Evolutionary conservation across 1,140 invertebrate species (phyloP).

Genomic region (Bombus affinis): DNA sequence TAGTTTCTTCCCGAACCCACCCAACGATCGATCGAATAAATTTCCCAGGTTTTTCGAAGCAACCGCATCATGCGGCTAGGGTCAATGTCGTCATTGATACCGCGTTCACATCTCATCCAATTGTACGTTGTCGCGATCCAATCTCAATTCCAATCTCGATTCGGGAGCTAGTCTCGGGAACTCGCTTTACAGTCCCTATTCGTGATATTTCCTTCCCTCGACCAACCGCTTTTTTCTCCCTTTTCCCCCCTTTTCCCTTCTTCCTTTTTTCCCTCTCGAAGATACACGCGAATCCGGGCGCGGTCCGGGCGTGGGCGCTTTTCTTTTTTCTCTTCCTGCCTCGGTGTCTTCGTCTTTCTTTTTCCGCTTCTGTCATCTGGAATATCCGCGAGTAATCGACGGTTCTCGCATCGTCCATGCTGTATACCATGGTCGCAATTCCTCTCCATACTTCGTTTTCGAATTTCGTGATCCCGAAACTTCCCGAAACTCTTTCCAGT

Average conservation of each 20-base stretch:
- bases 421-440: no score
- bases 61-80: conserved; percentile 18
- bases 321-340: not conserved
- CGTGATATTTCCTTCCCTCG: conserved; percentile 36
- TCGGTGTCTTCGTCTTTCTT: not conserved
- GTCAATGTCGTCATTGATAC: conserved; percentile 50
- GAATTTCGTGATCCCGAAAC: no score
- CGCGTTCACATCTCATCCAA: conserved; percentile 61
- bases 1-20: fast-evolving
- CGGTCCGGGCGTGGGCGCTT: not conserved
- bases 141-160: conserved; percentile 68
- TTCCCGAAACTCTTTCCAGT: no score
- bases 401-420: no score
- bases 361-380: not conserved
- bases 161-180: conserved; percentile 21
- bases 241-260: not conserved
- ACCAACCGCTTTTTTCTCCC: conserved; percentile 3
- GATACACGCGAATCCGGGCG: not conserved
- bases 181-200: conserved; percentile 31
- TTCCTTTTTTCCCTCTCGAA: not conserved
- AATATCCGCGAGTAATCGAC: no score
- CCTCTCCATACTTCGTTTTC: no score
- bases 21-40: conserved; percentile 61
- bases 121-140: conserved; percentile 71
- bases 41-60: conserved; percentile 54